Evolutionary conservation across 1,140 invertebrate species (phyloP).

Genomic region (Leptestheria dahalacensis): DNA sequence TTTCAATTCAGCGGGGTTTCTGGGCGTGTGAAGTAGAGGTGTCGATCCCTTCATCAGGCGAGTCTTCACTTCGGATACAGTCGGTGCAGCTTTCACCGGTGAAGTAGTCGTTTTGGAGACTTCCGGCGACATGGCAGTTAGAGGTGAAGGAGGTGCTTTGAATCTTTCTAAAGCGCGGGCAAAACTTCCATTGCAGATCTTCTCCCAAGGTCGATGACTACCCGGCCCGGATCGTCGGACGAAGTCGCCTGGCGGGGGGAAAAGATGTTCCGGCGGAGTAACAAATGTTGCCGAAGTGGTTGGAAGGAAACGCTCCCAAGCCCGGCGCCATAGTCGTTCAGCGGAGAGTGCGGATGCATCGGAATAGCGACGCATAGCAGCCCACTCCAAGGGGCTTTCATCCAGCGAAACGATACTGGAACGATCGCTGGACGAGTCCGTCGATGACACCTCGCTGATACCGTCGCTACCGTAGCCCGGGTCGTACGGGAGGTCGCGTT

Average conservation of each 20-base stretch:
- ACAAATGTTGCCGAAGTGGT: conserved; percentile 5
- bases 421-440: conserved; percentile 38
- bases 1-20: neutral
- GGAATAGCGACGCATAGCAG: conserved; percentile 10
- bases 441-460: conserved; percentile 36
- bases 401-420: conserved; percentile 39
- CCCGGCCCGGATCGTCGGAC: neutral
- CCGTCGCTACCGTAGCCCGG: conserved; percentile 37
- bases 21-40: neutral
- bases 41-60: neutral
- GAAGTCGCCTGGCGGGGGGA: neutral
- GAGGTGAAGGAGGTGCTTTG: conserved; percentile 9
- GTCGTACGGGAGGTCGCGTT: conserved; percentile 27
- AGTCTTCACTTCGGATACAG: conserved; percentile 8
- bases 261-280: neutral
- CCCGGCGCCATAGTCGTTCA: conserved; percentile 2
- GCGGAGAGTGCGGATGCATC: conserved; percentile 3
- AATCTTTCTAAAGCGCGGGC: conserved; percentile 16
- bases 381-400: conserved; percentile 22
- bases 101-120: neutral
- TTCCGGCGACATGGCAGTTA: neutral
- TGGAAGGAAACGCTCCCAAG: conserved; percentile 13
- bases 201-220: conserved; percentile 16
- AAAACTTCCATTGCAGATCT: conserved; percentile 17
- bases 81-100: neutral